Conservation (phyloP, 37 sponge, comb jelly and placozoan species). For the Theonella swinhoei region DNA sequence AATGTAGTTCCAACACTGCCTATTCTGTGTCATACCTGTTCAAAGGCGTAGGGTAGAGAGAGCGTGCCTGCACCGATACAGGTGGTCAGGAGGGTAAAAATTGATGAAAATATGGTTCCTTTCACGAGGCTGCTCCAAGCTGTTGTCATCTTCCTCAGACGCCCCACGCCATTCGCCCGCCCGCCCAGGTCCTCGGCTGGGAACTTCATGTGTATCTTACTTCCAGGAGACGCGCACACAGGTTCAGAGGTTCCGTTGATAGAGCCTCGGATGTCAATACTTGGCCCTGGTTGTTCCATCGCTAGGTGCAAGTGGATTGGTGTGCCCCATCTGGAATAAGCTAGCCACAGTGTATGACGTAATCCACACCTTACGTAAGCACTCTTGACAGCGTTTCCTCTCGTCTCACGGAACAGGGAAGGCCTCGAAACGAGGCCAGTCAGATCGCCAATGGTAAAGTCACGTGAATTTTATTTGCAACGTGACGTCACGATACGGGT, state of each 20-base stretch:
- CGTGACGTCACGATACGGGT: too few relatives aligned
- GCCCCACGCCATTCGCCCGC: not conserved
- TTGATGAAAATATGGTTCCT: conserved; percentile 69
- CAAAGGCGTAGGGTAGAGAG: conserved; percentile 80
- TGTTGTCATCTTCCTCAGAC: not conserved
- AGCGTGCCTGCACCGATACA: conserved; percentile 82
- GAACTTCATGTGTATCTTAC: not conserved
- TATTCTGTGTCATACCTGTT: not conserved
- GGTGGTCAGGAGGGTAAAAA: conserved; percentile 74
- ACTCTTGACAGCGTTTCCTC: too few relatives aligned
- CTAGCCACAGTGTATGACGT: too few relatives aligned
- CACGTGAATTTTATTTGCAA: too few relatives aligned
- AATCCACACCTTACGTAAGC: too few relatives aligned
- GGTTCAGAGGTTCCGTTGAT: not conserved
- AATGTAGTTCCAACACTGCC: not conserved
- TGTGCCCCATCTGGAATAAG: not conserved
- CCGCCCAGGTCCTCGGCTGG: not conserved
- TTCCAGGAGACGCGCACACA: not conserved
- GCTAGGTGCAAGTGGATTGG: not conserved
- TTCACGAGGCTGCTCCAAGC: conserved; percentile 2
- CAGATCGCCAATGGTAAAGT: too few relatives aligned
- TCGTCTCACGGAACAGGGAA: too few relatives aligned
- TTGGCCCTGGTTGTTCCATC: not conserved
- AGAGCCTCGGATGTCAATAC: not conserved
- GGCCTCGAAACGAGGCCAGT: too few relatives aligned